A percentile compares a stretch with the other conserved stretches of the same genome.
phyloP scores from a whole-genome alignment of 2,797 vertebrate genomes.

The Lacerta bilineata region DNA sequence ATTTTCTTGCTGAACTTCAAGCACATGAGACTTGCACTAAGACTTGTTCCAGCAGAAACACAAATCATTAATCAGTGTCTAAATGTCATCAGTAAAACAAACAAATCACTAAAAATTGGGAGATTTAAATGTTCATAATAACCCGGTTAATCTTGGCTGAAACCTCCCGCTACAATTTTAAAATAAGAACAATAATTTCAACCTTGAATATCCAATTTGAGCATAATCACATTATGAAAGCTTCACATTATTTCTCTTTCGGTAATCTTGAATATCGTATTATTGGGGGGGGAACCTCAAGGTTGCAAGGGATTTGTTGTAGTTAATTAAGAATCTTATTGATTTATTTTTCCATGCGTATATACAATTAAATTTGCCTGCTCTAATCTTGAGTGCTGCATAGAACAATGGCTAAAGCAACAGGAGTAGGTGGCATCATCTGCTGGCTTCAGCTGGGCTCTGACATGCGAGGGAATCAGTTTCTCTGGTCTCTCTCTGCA shows the following conservation, averaged over 20 bases:
- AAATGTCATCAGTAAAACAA: not conserved
- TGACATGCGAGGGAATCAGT: conserved; percentile 21
- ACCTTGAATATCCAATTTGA: conserved; percentile 7
- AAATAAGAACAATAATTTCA: conserved; percentile 35
- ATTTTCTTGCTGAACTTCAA: no score
- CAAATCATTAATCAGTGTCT: no score
- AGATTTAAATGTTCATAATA: conserved; percentile 2
- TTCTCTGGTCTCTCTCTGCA: conserved; percentile 33
- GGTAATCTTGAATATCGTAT: not conserved
- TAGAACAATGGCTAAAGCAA: conserved; percentile 18
- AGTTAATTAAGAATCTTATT: conserved; percentile 10
- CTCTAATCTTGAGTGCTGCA: conserved; percentile 29
- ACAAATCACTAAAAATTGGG: not conserved
- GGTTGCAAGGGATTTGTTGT: not conserved
- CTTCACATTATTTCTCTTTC: conserved; percentile 9
- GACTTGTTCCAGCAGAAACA: no score
- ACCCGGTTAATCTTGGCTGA: not conserved
- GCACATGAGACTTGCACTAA: no score
- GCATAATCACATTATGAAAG: not conserved
- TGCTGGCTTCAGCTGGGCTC: conserved; percentile 22
- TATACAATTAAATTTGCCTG: conserved; percentile 3
- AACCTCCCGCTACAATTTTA: conserved; percentile 19
- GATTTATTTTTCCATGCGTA: not conserved
- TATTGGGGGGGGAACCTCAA: conserved; percentile 12
- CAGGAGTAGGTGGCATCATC: not conserved